A percentile compares a stretch with the other conserved stretches of the same genome.
phyloP scores from a whole-genome alignment of 1,140 invertebrate species.

The Pentalonia nigronervosa region DNA sequence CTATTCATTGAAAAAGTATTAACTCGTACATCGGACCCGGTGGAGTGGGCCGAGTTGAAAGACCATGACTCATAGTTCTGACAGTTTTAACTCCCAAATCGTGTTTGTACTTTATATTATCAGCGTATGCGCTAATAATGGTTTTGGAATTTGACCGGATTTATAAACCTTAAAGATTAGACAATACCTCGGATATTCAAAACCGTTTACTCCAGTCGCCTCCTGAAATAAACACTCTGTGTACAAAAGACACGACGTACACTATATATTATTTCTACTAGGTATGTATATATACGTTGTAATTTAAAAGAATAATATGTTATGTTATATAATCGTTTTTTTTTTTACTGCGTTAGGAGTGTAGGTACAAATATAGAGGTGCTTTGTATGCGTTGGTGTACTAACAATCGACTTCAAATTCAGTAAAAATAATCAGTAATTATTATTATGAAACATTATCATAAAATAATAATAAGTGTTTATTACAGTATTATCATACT shows the following conservation, averaged over 20 bases:
- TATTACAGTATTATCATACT: neutral
- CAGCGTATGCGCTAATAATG: neutral
- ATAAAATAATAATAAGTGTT: conserved; percentile 36
- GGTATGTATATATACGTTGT: neutral
- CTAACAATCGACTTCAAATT: neutral
- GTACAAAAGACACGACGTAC: too few species aligned
- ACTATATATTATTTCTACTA: too few species aligned
- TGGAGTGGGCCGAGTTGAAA: too few species aligned
- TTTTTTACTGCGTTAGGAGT: neutral
- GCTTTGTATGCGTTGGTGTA: neutral
- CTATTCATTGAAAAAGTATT: too few species aligned
- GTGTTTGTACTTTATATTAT: neutral
- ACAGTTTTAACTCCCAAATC: neutral
- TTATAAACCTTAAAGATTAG: neutral
- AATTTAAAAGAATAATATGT: neutral
- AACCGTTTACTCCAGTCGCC: neutral
- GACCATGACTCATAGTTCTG: neutral
- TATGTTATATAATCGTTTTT: neutral
- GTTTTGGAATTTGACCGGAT: neutral
- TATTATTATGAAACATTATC: neutral
- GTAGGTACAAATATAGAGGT: neutral
- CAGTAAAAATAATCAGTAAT: conserved; percentile 16
- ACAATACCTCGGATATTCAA: neutral
- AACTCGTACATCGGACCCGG: too few species aligned
- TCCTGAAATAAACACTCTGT: neutral